Evolutionary conservation across 2,888 invertebrate species (phyloP).

Genomic region (Mellilla xanthometata): DNA sequence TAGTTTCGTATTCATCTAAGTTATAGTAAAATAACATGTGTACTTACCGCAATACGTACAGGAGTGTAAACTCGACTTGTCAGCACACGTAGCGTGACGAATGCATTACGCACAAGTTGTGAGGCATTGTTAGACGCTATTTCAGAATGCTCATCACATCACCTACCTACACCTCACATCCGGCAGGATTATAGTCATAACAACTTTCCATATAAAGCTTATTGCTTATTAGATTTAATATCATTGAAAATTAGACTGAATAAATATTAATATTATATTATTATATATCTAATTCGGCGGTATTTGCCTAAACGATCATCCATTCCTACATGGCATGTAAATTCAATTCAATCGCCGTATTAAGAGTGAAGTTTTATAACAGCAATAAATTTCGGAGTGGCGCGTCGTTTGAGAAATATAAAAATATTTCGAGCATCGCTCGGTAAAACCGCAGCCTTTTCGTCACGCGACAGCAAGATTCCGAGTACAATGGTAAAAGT

Average conservation of each 20-base stretch:
- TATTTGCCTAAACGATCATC: slow-evolving; percentile 12
- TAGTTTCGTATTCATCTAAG: too few species aligned
- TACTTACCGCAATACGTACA: slow-evolving; percentile 11
- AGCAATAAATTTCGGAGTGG: slow-evolving; percentile 36
- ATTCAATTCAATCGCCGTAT: slow-evolving; percentile 13
- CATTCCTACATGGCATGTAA: slow-evolving; percentile 3
- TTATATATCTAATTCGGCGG: slow-evolving; percentile 6
- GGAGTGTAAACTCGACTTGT: slow-evolving; percentile 5
- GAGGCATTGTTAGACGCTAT: slow-evolving; percentile 10
- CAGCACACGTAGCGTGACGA: slow-evolving; percentile 11
- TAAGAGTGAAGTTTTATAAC: slow-evolving; percentile 9
- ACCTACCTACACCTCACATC: slow-evolving; percentile 18
- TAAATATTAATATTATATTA: too few species aligned
- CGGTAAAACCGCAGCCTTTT: slow-evolving; percentile 20
- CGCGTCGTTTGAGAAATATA: slow-evolving; percentile 45
- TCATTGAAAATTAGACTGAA: slow-evolving; percentile 2
- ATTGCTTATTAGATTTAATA: slow-evolving; percentile 11
- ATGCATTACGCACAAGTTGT: slow-evolving; percentile 6
- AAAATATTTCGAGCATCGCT: slow-evolving; percentile 19
- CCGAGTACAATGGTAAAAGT: slow-evolving; percentile 58
- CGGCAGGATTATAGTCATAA: slow-evolving; percentile 20
- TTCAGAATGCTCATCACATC: slow-evolving; percentile 10
- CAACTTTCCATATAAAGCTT: slow-evolving; percentile 17
- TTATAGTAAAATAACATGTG: background rate
- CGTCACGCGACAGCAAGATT: slow-evolving; percentile 30